Evolutionary conservation across 2,797 vertebrate species (phyloP), one percentile per base, ranked within the genome.

Genomic region (Aplochiton taeniatus): DNA sequence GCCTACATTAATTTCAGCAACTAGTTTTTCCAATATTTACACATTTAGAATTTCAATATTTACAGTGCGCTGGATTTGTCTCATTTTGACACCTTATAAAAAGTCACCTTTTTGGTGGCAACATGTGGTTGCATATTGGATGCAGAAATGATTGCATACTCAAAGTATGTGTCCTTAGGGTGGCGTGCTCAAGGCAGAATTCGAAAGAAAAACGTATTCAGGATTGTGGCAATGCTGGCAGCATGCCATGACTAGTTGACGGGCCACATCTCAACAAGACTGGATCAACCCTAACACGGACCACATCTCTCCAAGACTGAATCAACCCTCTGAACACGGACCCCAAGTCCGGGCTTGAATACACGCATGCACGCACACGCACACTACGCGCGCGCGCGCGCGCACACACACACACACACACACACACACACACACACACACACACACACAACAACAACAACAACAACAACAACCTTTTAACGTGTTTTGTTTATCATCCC

Each of bases 201-300:
- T 83, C 78, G 72, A 72, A 19, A 17, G 5, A 72, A 54, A 49
- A 48, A 75, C 80, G 8, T 54, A 4, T n/a, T 16, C 16, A 48
- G 13, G 52, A 60, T 69, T 69, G 69, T 67, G 64, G 71, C 74
- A 62, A 20, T 46, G 7, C 51, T 58, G 65, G 52, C 18, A 74
- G 66, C 80, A 72, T 74, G 84, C 60, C 14, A 31, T 18, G 0
- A 66, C 84, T 20, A 0, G 71, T 70, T 44, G 53, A 61, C 11
- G 43, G 4, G 0, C 17, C 11, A 10, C 58, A 68, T 70, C 71
- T 69, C 78, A 72, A 56, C 4, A 51, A 57, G 63, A 63, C 43
- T 11, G n/a, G 70, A 53, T 65, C 11, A 18, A 17, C 48, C 1
- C 14, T 16, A n/a, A n/a, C 68, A 54, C 11, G 43, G 4, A 0